phyloP scores from a whole-genome alignment of 2,888 invertebrate genomes.

The Perizoma affinitatum region DNA sequence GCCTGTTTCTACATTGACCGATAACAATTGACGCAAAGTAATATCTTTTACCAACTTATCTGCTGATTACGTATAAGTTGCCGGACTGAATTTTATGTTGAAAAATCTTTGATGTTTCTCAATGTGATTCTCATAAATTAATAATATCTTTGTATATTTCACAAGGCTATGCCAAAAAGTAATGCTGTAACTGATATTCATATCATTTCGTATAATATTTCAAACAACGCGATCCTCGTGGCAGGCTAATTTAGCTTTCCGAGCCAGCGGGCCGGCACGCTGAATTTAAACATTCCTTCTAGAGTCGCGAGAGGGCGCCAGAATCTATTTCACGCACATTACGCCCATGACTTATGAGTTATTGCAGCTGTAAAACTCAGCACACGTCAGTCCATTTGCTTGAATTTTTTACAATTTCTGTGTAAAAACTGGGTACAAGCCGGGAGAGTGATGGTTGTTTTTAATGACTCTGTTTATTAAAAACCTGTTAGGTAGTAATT shows the following conservation, averaged over 20 bases:
- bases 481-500: too few species aligned
- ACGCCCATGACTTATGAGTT: conserved; percentile 73
- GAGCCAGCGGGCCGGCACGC: conserved; percentile 56
- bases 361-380: conserved; percentile 77
- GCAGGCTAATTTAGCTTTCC: conserved; percentile 71
- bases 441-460: too few species aligned
- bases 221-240: conserved; percentile 61
- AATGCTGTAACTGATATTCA: conserved; percentile 46
- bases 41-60: too few species aligned
- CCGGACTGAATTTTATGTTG: too few species aligned
- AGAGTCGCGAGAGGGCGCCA: conserved; percentile 61
- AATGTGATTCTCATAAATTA: too few species aligned
- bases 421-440: conserved; percentile 13
- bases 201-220: conserved; percentile 64
- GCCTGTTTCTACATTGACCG: too few species aligned
- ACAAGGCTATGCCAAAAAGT: conserved; percentile 18
- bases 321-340: conserved; percentile 80
- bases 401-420: conserved; percentile 52
- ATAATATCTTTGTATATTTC: neutral
- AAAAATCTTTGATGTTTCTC: too few species aligned
- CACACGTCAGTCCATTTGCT: conserved; percentile 72
- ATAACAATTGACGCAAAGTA: too few species aligned
- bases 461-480: too few species aligned
- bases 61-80: too few species aligned
- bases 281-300: conserved; percentile 70